Evolutionary conservation across 2,113 vertebrate genomes (phyloP).

Genomic region (Laticauda colubrina): DNA sequence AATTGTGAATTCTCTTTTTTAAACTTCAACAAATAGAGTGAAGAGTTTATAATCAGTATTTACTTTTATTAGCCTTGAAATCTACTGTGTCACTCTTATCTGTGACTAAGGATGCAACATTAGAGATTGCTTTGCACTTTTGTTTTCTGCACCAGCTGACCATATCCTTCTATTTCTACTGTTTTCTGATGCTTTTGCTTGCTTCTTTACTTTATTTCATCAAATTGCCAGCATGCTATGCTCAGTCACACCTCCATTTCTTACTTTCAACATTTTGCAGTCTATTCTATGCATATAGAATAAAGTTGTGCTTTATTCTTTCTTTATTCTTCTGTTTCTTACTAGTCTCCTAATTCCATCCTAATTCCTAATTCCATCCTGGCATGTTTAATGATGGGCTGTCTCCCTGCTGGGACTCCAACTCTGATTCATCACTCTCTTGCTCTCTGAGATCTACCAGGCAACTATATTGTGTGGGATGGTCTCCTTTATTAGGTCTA

Average conservation of each 20-base stretch:
- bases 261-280: slow-evolving; percentile 7
- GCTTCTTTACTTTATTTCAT: slow-evolving; percentile 13
- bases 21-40: neutral
- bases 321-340: slow-evolving; percentile 8
- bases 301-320: slow-evolving; percentile 1
- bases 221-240: neutral
- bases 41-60: slow-evolving; percentile 56
- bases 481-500: slow-evolving; percentile 17
- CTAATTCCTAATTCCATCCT: no score
- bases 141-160: slow-evolving; percentile 69
- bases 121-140: slow-evolving; percentile 67
- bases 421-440: neutral
- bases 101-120: slow-evolving; percentile 67
- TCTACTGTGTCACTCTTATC: slow-evolving; percentile 67
- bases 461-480: neutral
- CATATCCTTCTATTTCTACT: slow-evolving; percentile 61
- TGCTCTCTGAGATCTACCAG: neutral
- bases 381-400: slow-evolving; percentile 18
- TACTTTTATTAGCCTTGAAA: slow-evolving; percentile 68
- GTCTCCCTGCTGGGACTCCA: slow-evolving; percentile 23
- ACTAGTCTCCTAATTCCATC: neutral
- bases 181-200: slow-evolving; percentile 52
- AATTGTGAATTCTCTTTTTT: neutral
- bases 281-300: neutral
- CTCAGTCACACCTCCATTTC: slow-evolving; percentile 4